These are phyloP conservation scores for Coregonus suidteri DNA, from an alignment of 2,797 vertebrate species.

Conservation along the genomic window DNA sequence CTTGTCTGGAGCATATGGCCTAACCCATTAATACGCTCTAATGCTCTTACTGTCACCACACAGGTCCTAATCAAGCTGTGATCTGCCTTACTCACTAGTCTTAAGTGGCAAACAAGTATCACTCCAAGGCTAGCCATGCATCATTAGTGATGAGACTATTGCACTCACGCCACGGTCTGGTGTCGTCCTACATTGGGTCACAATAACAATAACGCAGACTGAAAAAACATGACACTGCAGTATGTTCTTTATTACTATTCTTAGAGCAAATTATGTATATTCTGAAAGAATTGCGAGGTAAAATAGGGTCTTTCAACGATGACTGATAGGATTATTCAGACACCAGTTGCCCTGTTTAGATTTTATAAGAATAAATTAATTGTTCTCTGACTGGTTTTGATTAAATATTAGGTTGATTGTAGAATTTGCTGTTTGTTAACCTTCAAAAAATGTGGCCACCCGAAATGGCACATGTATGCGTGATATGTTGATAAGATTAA, in stretches of 20 bases:
- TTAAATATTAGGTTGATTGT: not conserved
- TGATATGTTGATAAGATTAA: slow-evolving; percentile 72
- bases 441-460: slow-evolving; percentile 38
- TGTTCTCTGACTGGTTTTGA: not conserved
- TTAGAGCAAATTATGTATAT: not conserved
- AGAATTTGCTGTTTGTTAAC: slow-evolving; percentile 9
- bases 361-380: not conserved
- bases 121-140: slow-evolving; percentile 56
- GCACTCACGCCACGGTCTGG: slow-evolving; percentile 14
- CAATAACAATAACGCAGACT: not conserved
- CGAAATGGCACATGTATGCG: slow-evolving; percentile 56
- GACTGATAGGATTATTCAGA: not conserved
- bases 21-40: slow-evolving; percentile 68
- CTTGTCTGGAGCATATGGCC: slow-evolving; percentile 76
- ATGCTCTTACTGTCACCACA: slow-evolving; percentile 76
- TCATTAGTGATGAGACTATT: slow-evolving; percentile 54
- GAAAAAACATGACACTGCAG: not conserved
- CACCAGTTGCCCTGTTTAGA: not conserved
- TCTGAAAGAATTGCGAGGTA: too few relatives aligned
- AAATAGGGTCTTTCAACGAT: too few relatives aligned
- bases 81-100: slow-evolving; percentile 77
- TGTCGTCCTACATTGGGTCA: slow-evolving; percentile 40
- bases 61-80: slow-evolving; percentile 76
- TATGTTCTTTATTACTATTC: not conserved
- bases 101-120: slow-evolving; percentile 79